Base-by-base conservation (phyloP, 2,113 vertebrate species). In the Thryonomys swinderianus region DNA sequence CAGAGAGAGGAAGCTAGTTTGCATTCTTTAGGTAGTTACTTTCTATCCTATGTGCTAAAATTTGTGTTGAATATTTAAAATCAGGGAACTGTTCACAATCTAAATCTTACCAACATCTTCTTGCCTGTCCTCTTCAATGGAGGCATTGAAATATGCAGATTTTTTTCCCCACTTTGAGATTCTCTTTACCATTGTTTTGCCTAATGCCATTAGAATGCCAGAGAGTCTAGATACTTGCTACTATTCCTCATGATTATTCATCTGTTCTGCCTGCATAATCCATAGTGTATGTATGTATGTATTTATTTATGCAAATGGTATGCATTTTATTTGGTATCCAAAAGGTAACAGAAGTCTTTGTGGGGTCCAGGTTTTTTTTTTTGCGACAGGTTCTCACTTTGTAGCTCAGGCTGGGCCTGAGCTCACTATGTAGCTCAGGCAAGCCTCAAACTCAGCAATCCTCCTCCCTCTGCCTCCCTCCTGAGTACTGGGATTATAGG, bases 301-400 rank as follows among this genome's bases (percentile, higher is more conserved):
- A 51, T 51, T 10, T 51, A 51, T 51, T 10, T 51, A 51, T 88
- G 21, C 61, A 91, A 80, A 80, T 93, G 18, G 4, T 59, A 82
- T 95, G 48, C 90, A 90, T 97, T 97, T 97, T 97, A 95, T 95
- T 97, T 97, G 94, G 88, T 74, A 55, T 20, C 6, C 85, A 55
- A 80, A 55, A 81, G 90, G 95, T 95, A 88, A 83, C 25, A 66
- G 96, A 97, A 37, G 88, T 83, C 59, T 90, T 20, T 85, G 51
- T 93, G 73, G 89, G 59, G 34, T 73, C 79, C 93, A 92, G 48
- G 93, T 97, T 89, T 96, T 96, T 98, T 95, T 95, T n/a, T n/a
- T n/a, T n/a, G n/a, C n/a, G n/a, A n/a, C n/a, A n/a, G n/a, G n/a
- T n/a, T n/a, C n/a, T n/a, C n/a, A n/a, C n/a, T n/a, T n/a, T n/a